Conservation (phyloP, 2,888 invertebrate species). For the Mimas tiliae region DNA sequence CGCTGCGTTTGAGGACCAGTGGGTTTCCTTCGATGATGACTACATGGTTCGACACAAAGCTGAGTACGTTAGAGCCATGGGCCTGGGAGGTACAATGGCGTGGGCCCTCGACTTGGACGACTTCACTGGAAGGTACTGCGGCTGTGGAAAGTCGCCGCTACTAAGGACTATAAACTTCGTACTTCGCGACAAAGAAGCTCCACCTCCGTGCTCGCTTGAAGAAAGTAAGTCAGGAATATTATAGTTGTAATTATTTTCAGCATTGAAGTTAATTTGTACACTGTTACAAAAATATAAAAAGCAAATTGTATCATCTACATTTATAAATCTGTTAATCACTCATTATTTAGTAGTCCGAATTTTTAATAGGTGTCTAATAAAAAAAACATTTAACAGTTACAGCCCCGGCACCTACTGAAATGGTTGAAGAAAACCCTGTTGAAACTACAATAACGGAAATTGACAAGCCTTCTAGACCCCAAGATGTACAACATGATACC, state of each 20-base stretch:
- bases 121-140: slow-evolving; percentile 90
- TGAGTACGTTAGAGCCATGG: slow-evolving; percentile 91
- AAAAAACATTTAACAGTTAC: slow-evolving; percentile 38
- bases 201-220: slow-evolving; percentile 79
- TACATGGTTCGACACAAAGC: slow-evolving; percentile 93
- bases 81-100: slow-evolving; percentile 94
- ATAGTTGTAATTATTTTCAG: too few species aligned
- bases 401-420: slow-evolving; percentile 35
- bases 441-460: slow-evolving; percentile 31
- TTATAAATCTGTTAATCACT: too few species aligned
- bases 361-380: too few species aligned
- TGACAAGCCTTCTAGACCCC: slow-evolving; percentile 29
- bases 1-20: slow-evolving; percentile 92
- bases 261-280: too few species aligned
- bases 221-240: slow-evolving; percentile 59
- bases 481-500: not conserved
- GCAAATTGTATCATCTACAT: too few species aligned
- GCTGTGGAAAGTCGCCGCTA: slow-evolving; percentile 92
- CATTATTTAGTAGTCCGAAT: too few species aligned
- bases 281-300: too few species aligned
- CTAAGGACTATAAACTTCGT: slow-evolving; percentile 92
- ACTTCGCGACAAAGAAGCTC: slow-evolving; percentile 87
- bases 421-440: slow-evolving; percentile 31
- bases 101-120: slow-evolving; percentile 96
- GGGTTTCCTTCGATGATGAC: slow-evolving; percentile 97